Evolutionary conservation across 2,888 invertebrate genomes (phyloP).

Genomic region (Chirona hameri): DNA sequence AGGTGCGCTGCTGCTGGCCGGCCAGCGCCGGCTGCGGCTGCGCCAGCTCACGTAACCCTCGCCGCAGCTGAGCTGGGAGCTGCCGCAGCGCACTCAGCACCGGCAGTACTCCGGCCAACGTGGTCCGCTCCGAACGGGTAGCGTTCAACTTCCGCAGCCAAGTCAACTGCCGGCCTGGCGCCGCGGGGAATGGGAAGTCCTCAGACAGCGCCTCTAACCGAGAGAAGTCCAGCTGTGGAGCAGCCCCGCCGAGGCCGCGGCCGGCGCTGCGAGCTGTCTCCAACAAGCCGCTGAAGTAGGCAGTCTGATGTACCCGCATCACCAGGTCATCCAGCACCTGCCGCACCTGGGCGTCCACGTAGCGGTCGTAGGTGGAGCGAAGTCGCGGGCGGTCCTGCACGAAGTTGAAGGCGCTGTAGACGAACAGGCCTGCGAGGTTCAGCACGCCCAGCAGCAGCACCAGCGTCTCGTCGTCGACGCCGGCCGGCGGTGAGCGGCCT

Average conservation of each 20-base stretch:
- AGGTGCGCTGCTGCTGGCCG: background rate
- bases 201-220: background rate
- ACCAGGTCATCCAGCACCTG: conserved; percentile 39
- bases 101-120: background rate
- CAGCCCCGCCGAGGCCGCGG: background rate
- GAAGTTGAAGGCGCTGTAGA: conserved; percentile 12
- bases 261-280: conserved; percentile 1
- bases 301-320: conserved; percentile 36
- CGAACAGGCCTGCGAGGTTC: conserved; percentile 23
- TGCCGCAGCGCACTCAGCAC: background rate
- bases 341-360: conserved; percentile 38
- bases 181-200: conserved; percentile 1
- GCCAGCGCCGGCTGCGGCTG: conserved; percentile 2
- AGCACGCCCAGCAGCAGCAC: conserved; percentile 27
- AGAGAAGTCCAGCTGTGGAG: background rate
- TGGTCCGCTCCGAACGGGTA: background rate
- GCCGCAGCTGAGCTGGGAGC: background rate
- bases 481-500: background rate
- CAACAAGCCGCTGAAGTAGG: background rate
- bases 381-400: conserved; percentile 22
- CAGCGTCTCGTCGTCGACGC: conserved; percentile 14
- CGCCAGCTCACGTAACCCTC: background rate
- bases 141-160: conserved; percentile 2
- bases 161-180: background rate
- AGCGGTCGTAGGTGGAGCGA: background rate